Evolutionary conservation across 2,888 invertebrate species (phyloP).

Genomic region (Drosophila pseudotakahashii): DNA sequence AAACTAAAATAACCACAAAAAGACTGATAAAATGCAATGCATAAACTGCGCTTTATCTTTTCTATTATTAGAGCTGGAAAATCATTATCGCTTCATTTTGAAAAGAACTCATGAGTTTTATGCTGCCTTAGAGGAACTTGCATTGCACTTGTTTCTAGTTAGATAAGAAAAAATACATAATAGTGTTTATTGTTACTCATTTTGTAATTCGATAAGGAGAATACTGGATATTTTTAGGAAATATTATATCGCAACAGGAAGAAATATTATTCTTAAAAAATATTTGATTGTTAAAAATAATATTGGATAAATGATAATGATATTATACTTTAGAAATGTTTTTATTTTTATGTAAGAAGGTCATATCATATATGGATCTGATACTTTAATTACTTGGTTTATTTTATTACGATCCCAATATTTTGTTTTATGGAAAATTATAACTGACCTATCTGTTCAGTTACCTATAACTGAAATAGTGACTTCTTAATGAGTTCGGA

Average conservation of each 20-base stretch:
- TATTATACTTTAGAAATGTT: too few species aligned
- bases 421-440: not conserved
- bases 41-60: constrained; percentile 10
- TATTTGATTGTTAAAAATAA: too few species aligned
- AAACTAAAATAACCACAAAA: not conserved
- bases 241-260: not conserved
- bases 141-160: not conserved
- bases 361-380: too few species aligned
- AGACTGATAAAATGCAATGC: constrained; percentile 6
- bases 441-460: constrained; percentile 13
- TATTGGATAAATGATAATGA: too few species aligned
- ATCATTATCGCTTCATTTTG: not conserved
- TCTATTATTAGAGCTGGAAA: constrained; percentile 9
- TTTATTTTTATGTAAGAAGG: too few species aligned
- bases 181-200: too few species aligned
- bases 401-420: too few species aligned
- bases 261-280: too few species aligned
- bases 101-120: not conserved
- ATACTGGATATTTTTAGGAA: not conserved
- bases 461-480: too few species aligned
- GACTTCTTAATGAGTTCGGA: not conserved
- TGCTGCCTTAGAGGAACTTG: constrained; percentile 2
- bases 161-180: constrained; percentile 7
- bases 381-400: too few species aligned
- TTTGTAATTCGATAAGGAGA: not conserved